Base-by-base conservation (phyloP, 2,888 invertebrate species). In the Pilophorus perplexus region DNA sequence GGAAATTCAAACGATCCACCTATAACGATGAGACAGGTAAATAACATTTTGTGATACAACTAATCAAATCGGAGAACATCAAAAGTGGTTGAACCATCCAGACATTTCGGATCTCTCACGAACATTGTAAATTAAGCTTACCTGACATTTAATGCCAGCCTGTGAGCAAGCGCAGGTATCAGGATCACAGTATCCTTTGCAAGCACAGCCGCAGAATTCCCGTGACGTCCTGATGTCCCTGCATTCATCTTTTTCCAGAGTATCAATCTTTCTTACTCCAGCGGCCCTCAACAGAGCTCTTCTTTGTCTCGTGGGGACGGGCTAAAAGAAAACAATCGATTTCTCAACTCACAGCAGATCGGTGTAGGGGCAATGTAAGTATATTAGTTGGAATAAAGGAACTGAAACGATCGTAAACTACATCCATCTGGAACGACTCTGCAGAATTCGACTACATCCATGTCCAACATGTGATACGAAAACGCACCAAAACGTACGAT, bases 111-210 rank as follows among this genome's bases (percentile, higher is more conserved):
- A 33, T 33, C 33, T 33, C 33, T 33, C 8, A 33, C 12, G 12
- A 33, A 10, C 8, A 33, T 33, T 33, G 12, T 33, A n/a, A n/a
- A n/a, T n/a, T n/a, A n/a, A n/a, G 16, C 76, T 70, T 71, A 84
- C 84, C 83, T 96, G 96, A 77, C 97, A 98, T 80, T 96, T 94
- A 72, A 98, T 97, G 69, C 94, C 95, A 46, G 91, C 91, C 75
- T 90, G 85, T 76, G 93, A 92, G 79, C 98, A 98, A 14, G 90
- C 88, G 78, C 98, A 98, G 20, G 88, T 93, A 74, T 94, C 94
- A 1, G 97, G 97, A 80, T 94, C 93, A 79, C 98, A 98, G 75
- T 88, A 88, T 57, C 90, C 90, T 77, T 93, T 89, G 76, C 95
- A 95, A 50, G 88, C 87, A 77, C 95, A 95, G 42, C 95, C 95